These are phyloP conservation scores for Larimichthys crocea DNA, from an alignment of 2,113 vertebrate species.

Conservation along the genomic window DNA sequence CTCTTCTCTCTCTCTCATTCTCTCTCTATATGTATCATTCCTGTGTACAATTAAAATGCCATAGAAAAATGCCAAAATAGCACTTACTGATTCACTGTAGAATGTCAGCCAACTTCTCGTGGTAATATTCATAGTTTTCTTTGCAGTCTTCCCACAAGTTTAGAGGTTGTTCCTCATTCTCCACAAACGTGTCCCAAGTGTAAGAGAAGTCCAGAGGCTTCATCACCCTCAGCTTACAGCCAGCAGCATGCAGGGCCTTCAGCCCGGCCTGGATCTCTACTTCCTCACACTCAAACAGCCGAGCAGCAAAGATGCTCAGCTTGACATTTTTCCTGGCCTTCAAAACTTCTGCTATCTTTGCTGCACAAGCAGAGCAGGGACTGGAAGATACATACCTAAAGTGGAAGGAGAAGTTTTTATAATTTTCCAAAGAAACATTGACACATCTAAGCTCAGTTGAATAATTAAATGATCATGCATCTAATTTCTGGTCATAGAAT, in stretches of 20 bases:
- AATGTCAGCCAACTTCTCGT: conserved; percentile 92
- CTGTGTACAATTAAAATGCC: background rate
- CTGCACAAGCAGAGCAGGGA: conserved; percentile 88
- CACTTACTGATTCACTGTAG: conserved; percentile 80
- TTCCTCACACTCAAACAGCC: conserved; percentile 96
- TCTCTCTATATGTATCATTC: no score
- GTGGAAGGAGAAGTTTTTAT: conserved; percentile 46
- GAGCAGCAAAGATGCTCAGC: conserved; percentile 87
- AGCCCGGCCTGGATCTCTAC: conserved; percentile 89
- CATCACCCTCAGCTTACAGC: conserved; percentile 94
- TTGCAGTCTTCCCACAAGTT: conserved; percentile 96
- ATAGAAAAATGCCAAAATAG: background rate
- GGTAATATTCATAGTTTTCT: conserved; percentile 94
- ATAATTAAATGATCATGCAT: no score
- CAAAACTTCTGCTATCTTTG: conserved; percentile 85
- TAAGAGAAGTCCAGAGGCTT: conserved; percentile 95
- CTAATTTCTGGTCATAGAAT: no score
- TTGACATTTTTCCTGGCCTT: conserved; percentile 83
- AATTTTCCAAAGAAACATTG: no score
- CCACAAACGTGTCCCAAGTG: conserved; percentile 95
- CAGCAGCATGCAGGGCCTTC: conserved; percentile 84
- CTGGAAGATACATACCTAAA: conserved; percentile 96
- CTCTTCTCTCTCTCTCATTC: no score
- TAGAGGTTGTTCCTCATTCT: conserved; percentile 89
- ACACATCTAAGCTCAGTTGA: no score